Conservation (phyloP, 2,888 invertebrate species). For the Alentia gelatinosa region DNA sequence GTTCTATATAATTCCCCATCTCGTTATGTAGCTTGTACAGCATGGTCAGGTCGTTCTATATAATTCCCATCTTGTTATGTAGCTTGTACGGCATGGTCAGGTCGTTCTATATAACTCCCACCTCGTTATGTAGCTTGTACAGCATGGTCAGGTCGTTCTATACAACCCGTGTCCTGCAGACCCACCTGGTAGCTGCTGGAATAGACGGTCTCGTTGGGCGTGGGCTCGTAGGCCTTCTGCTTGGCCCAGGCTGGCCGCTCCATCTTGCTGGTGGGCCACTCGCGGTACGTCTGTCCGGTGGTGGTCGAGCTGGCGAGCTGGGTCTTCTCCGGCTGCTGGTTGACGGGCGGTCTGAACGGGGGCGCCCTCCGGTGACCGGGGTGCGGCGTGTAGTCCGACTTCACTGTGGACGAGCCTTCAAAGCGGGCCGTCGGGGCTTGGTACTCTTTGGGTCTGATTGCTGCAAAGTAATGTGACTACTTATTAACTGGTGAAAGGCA, state of each 20-base stretch:
- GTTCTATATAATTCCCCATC: too few relatives aligned
- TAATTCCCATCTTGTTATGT: too few relatives aligned
- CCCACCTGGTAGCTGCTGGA: conserved; percentile 44
- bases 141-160: too few relatives aligned
- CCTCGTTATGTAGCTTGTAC: too few relatives aligned
- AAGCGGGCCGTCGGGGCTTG: conserved; percentile 33
- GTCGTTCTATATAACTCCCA: too few relatives aligned
- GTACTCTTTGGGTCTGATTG: conserved; percentile 11
- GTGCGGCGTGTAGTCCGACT: conserved; percentile 57
- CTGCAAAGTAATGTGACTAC: neutral
- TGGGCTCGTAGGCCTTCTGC: conserved; percentile 49
- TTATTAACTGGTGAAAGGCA: neutral
- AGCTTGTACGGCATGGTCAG: too few relatives aligned
- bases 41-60: too few relatives aligned
- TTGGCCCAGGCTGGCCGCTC: conserved; percentile 54
- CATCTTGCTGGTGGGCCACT: conserved; percentile 51
- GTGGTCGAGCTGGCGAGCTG: conserved; percentile 56
- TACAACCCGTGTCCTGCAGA: too few relatives aligned
- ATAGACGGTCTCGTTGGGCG: neutral
- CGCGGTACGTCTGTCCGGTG: conserved; percentile 12
- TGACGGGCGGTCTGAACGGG: conserved; percentile 47
- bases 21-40: too few relatives aligned
- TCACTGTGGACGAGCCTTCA: conserved; percentile 52
- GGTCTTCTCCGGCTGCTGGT: neutral
- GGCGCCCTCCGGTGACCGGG: neutral